Percentiles rank a stretch among this genome's conserved stretches.
Conservation (phyloP, 2,888 invertebrate genomes). For the Norana najaformis region DNA sequence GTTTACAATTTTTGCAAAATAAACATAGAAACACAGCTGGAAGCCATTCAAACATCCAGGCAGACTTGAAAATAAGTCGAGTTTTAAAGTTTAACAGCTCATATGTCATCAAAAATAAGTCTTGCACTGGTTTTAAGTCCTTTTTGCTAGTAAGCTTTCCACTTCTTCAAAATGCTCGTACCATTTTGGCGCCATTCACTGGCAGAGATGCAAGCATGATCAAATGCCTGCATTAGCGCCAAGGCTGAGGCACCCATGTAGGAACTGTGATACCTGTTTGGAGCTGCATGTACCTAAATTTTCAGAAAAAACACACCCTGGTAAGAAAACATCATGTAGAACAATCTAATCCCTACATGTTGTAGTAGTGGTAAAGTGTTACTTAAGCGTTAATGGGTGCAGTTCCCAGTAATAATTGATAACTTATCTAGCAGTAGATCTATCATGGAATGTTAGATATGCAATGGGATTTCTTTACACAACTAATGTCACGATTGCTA, state of each 20-base stretch:
- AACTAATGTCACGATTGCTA: too few species aligned
- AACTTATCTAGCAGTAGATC: too few species aligned
- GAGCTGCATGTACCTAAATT: slow-evolving; percentile 66
- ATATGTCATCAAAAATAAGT: not conserved
- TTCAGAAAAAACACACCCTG: not conserved
- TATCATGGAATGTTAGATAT: too few species aligned
- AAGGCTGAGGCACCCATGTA: slow-evolving; percentile 68
- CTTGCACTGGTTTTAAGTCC: not conserved
- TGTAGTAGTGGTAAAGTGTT: not conserved
- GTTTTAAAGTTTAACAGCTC: not conserved
- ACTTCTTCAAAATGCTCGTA: slow-evolving; percentile 38
- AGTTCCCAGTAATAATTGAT: too few species aligned
- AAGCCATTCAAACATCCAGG: not conserved
- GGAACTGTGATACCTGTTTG: slow-evolving; percentile 68
- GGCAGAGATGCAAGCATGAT: slow-evolving; percentile 57
- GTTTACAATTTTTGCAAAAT: too few species aligned
- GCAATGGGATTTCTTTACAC: too few species aligned
- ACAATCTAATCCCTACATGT: not conserved
- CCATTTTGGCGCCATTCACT: slow-evolving; percentile 54
- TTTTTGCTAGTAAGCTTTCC: slow-evolving; percentile 40
- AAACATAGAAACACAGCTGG: not conserved
- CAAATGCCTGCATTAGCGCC: slow-evolving; percentile 62
- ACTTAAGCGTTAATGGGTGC: too few species aligned
- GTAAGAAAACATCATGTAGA: not conserved
- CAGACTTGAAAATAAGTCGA: not conserved